These are phyloP conservation scores for Drosophila tristis DNA, from an alignment of 1,140 invertebrate species.

Conservation along the genomic window DNA sequence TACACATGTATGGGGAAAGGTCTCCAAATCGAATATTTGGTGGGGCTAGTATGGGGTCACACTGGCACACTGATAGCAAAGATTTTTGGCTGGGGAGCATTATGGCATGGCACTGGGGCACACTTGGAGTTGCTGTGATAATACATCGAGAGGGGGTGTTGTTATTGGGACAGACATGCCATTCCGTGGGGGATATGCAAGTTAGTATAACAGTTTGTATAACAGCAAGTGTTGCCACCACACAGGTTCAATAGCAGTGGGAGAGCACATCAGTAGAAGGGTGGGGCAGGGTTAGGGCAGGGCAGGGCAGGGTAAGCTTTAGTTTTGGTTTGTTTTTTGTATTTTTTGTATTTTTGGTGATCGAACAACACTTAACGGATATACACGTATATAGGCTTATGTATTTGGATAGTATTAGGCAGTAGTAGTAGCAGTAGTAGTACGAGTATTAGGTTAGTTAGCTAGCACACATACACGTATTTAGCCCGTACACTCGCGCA, in stretches of 20 bases:
- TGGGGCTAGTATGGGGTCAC: no score
- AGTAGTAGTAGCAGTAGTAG: not conserved
- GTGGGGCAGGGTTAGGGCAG: no score
- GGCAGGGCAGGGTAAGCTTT: no score
- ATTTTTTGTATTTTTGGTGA: slow-evolving; percentile 6
- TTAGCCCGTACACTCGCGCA: slow-evolving; percentile 3
- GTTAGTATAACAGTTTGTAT: slow-evolving; percentile 4
- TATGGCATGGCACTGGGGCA: no score
- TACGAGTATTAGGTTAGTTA: slow-evolving; percentile 2
- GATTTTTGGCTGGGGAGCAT: no score
- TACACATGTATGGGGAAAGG: no score
- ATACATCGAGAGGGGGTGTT: slow-evolving; percentile 3
- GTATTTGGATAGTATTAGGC: not conserved
- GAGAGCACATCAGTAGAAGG: not conserved
- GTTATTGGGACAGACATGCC: no score
- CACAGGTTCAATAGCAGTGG: not conserved
- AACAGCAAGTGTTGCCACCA: no score
- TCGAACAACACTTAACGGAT: slow-evolving; percentile 49
- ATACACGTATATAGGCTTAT: slow-evolving; percentile 5
- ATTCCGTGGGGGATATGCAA: not conserved
- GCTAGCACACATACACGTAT: slow-evolving; percentile 9
- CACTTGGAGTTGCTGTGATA: not conserved
- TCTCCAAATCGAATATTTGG: no score
- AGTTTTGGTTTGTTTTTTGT: slow-evolving; percentile 6
- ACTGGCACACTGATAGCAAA: no score